These are phyloP conservation scores for Agrilus cyanescens DNA, from an alignment of 2,888 invertebrate genomes.

Conservation along the genomic window DNA sequence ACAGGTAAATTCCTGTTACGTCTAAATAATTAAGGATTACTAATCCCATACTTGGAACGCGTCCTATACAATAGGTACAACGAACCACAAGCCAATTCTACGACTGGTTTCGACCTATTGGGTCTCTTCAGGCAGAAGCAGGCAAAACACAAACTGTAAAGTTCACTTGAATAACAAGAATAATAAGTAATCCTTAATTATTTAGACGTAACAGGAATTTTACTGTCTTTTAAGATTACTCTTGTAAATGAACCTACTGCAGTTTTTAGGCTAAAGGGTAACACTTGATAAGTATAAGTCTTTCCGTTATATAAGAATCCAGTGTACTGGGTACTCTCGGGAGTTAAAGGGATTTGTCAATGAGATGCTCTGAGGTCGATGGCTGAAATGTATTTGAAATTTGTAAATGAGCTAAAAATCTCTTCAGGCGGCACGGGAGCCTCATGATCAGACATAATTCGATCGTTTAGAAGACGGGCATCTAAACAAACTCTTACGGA, in stretches of 20 bases:
- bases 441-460: constrained; percentile 22
- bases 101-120: too few relatives aligned
- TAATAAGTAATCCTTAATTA: too few relatives aligned
- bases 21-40: too few relatives aligned
- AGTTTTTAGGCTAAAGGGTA: constrained; percentile 22
- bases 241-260: constrained; percentile 15
- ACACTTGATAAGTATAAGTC: constrained; percentile 21
- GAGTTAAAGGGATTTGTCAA: constrained; percentile 14
- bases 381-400: constrained; percentile 11
- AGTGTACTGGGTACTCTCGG: constrained; percentile 10
- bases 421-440: constrained; percentile 11
- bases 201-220: too few relatives aligned
- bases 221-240: too few relatives aligned
- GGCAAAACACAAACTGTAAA: too few relatives aligned
- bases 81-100: too few relatives aligned
- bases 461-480: constrained; percentile 20
- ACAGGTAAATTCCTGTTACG: too few relatives aligned
- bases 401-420: constrained; percentile 8
- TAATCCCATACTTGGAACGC: too few relatives aligned
- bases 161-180: too few relatives aligned
- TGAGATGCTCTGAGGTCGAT: constrained; percentile 11
- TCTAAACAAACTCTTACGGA: constrained; percentile 22
- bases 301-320: constrained; percentile 14
- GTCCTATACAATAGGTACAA: too few relatives aligned
- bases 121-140: too few relatives aligned